Evolutionary conservation across 2,797 vertebrate species (phyloP).

Genomic region (Paedocypris micromegethes): DNA sequence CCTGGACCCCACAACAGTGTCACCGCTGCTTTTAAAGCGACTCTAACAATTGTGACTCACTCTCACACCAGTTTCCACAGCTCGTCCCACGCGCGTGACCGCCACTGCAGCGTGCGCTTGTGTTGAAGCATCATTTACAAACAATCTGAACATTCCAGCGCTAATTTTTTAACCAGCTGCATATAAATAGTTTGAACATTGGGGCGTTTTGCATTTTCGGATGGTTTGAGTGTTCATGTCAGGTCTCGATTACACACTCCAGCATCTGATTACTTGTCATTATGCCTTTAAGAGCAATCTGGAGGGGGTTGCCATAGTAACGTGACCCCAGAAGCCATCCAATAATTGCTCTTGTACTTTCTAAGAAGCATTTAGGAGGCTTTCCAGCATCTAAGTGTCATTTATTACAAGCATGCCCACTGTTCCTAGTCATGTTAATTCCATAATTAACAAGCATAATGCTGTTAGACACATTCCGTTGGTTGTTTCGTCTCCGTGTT

Average conservation of each 20-base stretch:
- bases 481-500: not conserved
- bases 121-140: conserved; percentile 8
- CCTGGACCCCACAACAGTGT: not conserved
- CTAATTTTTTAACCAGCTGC: not conserved
- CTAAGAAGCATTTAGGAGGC: conserved; percentile 20
- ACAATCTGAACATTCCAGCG: not conserved
- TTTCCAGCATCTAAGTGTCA: conserved; percentile 22
- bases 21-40: conserved; percentile 4
- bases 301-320: conserved; percentile 51
- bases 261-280: conserved; percentile 42
- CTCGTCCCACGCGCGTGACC: conserved; percentile 15
- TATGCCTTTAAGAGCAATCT: conserved; percentile 44
- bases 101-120: not conserved
- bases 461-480: conserved; percentile 17
- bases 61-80: conserved; percentile 21
- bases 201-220: not conserved
- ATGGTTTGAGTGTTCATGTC: not conserved
- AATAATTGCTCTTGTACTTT: conserved; percentile 35
- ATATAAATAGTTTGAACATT: not conserved
- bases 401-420: conserved; percentile 17
- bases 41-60: conserved; percentile 28
- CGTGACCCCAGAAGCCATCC: conserved; percentile 36
- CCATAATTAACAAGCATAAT: conserved; percentile 26
- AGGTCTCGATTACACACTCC: conserved; percentile 43
- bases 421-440: conserved; percentile 19